Evolutionary conservation across 2,113 vertebrate genomes (phyloP).

Genomic region (Lanius collurio): DNA sequence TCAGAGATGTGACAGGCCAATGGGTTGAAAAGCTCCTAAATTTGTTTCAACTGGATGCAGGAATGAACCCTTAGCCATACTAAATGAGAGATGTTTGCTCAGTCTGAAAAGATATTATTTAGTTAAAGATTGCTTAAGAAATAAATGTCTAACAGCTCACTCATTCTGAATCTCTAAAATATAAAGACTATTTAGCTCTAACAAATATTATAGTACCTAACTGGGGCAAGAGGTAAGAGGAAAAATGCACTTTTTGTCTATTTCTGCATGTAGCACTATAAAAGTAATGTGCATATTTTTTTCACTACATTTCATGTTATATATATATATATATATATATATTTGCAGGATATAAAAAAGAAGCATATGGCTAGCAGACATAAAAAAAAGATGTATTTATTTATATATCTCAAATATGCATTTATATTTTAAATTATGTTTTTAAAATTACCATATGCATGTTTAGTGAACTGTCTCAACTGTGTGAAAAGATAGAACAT

Average conservation of each 20-base stretch:
- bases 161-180: not conserved
- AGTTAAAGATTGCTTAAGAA: not conserved
- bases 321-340: not conserved
- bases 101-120: not conserved
- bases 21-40: not conserved
- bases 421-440: not conserved
- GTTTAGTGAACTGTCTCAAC: conserved; percentile 19
- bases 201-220: not conserved
- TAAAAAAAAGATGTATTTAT: not conserved
- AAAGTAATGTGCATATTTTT: not conserved
- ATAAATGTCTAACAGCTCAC: not conserved
- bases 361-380: not conserved
- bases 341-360: not conserved
- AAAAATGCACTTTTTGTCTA: not conserved
- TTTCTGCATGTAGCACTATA: not conserved
- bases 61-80: not conserved
- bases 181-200: not conserved
- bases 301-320: not conserved
- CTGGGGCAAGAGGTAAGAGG: not conserved
- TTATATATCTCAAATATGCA: not conserved
- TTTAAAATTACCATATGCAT: conserved; percentile 29
- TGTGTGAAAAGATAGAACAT: not conserved
- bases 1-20: not conserved
- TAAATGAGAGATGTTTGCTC: not conserved
- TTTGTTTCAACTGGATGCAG: not conserved